Evolutionary conservation across 2,888 invertebrate species (phyloP), one percentile per base, ranked within the genome.

Genomic region (Acrobasis suavella): DNA sequence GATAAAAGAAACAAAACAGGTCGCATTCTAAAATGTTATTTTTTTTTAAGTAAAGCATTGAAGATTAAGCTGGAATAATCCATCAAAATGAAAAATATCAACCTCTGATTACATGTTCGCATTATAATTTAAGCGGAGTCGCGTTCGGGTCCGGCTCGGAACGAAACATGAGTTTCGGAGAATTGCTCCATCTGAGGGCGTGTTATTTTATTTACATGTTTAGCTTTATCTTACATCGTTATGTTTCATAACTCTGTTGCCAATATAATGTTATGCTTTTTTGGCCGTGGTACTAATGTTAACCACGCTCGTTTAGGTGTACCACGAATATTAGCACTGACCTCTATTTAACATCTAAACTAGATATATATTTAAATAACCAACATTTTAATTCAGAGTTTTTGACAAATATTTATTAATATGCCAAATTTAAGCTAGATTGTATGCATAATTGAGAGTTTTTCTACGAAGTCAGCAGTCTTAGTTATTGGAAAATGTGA

Each of bases 201-300:
- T 77, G 71, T 77, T 81, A 72, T 77, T 80, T 80, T 77, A 78
- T 77, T 80, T 77, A 72, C 73, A 71, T 70, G 69, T 70, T 74
- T 67, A 70, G 73, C 76, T 81, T 78, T 76, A 72, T 74, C 71
- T 67, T 68, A 64, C 67, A 68, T 74, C 70, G 72, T 72, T 68
- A 77, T 75, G 70, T 76, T 78, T 77, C 72, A 67, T 64, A 72
- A 69, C 67, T 67, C 71, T 65, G 69, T 70, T 68, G 73, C 71
- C 68, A 77, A 77, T 73, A 71, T 76, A 74, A 72, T 52, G 39
- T 52, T 72, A 71, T 72, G 72, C 42, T 52, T 39, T 55, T 59
- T 32, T 39, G 46, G 46, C 46, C 14, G 37, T 52, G 52, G 22
- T 32, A 52, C 52, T 52, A 32, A 52, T 52, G 12, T 52, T 14